Evolutionary conservation across 2,113 vertebrate genomes (phyloP), one percentile per base, ranked within the genome.

Genomic region (Stomatorhinus ivindoensis): DNA sequence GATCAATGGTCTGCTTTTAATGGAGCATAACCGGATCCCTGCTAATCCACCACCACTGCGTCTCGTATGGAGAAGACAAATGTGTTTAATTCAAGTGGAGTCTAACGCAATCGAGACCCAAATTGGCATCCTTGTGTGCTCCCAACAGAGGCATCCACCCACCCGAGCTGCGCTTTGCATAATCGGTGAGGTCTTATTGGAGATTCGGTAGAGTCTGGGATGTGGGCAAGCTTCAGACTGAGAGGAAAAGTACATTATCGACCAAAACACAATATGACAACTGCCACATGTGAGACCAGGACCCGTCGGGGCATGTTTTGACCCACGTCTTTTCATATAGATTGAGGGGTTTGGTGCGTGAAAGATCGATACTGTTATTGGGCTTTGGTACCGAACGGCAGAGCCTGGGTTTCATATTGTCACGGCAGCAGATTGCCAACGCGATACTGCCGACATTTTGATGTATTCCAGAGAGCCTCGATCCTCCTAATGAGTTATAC

Each of bases 1-100:
- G 94, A 96, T 96, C 95, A 95, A 96, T 96, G 88, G 91, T 91
- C 46, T 91, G 92, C 91, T 93, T 92, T 89, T 95, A 96, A 95
- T 94, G 92, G 94, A 93, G 93, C 93, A 94, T 92, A 95, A 94
- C 94, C 92, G 93, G 94, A 94, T 92, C 92, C 92, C 89, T 13
- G 88, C 86, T 58, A 53, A 84, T 92, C 88, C 42, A 69, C 88
- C 92, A 91, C 92, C 69, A 90, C 91, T 47, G 90, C 51, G 91
- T 90, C 89, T 90, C 39, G 53, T 83, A 85, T 13, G 7, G 80
- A 51, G 86, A 86, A 83, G 73, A 89, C 87, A 69, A 88, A 88
- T 88, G 89, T 58, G 76, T 90, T 90, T 88, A 90, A 88, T 88
- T 85, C 80, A 88, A 50, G 46, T 76, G 44, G 65, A 44, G 76